These are phyloP conservation scores for Trachelus iudaicus DNA, from an alignment of 2,888 invertebrate species.

Conservation along the genomic window DNA sequence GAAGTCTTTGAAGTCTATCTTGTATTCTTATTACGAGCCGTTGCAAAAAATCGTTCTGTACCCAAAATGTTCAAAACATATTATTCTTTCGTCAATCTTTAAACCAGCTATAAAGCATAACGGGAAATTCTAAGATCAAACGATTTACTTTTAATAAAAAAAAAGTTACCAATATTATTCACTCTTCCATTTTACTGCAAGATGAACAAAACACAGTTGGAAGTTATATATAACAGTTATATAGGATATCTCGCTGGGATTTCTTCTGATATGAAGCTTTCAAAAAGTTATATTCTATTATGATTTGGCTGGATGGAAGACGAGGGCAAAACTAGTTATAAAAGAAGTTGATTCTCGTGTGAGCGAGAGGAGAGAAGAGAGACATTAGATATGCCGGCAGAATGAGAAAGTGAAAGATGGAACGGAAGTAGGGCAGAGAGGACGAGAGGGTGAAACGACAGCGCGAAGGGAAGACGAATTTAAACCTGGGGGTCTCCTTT, in stretches of 20 bases:
- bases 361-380: neutral
- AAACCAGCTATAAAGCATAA: neutral
- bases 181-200: neutral
- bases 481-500: neutral
- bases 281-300: neutral
- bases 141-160: neutral
- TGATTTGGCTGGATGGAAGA: neutral
- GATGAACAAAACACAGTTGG: neutral
- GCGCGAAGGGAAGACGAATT: neutral
- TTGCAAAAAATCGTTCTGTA: neutral
- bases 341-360: neutral
- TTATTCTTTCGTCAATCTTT: neutral
- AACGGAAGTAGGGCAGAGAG: constrained; percentile 3
- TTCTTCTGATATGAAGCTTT: neutral
- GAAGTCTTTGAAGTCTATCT: neutral
- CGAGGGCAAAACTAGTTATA: neutral
- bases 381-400: constrained; percentile 12
- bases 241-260: neutral
- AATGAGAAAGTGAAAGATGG: constrained; percentile 2
- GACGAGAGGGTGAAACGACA: constrained; percentile 4
- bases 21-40: no score
- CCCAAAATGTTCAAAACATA: neutral
- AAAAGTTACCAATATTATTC: neutral
- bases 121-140: neutral
- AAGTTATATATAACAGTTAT: neutral